Base-by-base conservation (phyloP, 1,140 invertebrate species). In the Drosophila burlai region DNA sequence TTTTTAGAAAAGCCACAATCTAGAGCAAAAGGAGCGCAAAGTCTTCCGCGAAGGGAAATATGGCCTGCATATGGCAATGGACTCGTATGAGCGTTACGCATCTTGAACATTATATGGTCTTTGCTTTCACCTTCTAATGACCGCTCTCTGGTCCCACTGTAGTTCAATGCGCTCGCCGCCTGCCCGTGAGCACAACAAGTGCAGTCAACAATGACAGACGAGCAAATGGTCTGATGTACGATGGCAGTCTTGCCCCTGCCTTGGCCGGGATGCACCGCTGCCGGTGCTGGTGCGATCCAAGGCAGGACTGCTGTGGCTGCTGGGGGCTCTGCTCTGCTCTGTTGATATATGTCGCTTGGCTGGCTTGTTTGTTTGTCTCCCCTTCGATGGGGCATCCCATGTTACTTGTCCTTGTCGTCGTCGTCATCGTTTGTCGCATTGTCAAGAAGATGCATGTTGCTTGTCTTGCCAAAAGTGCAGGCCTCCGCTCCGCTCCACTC, bases 371-470 rank as follows among this genome's bases (percentile, higher is more conserved):
- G 81, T 59, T 84, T 84, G 83, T 68, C 63, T 85, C 54, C 45
- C 50, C 55, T 34, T 58, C 43, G 61, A 43, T 61, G 60, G 59
- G 49, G 38, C n/a, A 47, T 50, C 62, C 72, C 45, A 61, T 81
- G 84, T 85, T 89, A 62, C 81, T 81, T 84, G 85, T 89, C 76
- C 76, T 81, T 83, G 83, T 87, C 84, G 84, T 89, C 76, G 68
- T 87, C 85, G 81, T 89, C 85, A 85, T 90, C 81, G 85, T 85
- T 89, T 89, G 85, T 89, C 78, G 81, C 75, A 89, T 89, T 90
- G 85, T 90, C 86, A 91, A 90, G 85, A 91, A 91, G 86, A 91
- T 90, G 82, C 85, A 86, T 90, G 85, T 90, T 82, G 76, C 86
- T 91, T 91, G 82, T 80, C 85, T 89, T 90, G 81, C 81, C 85